Conservation (phyloP, 2,888 invertebrate genomes). For the Meiosimyza platycephala region DNA sequence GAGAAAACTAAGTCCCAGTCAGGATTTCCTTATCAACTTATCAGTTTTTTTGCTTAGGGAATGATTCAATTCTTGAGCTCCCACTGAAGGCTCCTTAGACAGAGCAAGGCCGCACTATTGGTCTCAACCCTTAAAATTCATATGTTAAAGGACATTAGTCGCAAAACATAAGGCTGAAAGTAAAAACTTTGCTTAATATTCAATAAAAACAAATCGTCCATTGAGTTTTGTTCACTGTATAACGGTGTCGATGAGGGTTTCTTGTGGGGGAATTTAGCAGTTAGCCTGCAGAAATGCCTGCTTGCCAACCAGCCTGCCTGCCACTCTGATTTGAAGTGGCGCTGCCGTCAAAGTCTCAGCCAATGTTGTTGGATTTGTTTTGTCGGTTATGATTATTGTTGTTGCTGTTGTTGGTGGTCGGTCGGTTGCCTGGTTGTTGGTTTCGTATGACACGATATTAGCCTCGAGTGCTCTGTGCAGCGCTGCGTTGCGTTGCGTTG, state of each 20-base stretch:
- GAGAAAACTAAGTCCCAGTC: no score
- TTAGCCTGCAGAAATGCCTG: not conserved
- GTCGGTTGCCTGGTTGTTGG: constrained; percentile 30
- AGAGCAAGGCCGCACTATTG: no score
- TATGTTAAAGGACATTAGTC: no score
- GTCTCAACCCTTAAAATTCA: no score
- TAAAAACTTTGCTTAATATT: no score
- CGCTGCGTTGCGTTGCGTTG: constrained; percentile 31
- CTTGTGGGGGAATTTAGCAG: constrained; percentile 2
- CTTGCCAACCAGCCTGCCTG: constrained; percentile 10
- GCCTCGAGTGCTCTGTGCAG: constrained; percentile 24
- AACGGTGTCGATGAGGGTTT: constrained; percentile 2
- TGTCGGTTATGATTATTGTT: constrained; percentile 6
- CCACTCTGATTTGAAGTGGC: constrained; percentile 9
- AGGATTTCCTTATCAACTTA: no score
- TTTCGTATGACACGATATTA: constrained; percentile 34
- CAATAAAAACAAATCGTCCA: no score
- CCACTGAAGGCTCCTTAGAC: no score
- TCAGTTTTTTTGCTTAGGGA: no score
- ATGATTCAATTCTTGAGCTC: no score
- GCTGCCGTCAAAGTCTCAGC: constrained; percentile 13
- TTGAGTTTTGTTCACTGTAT: no score
- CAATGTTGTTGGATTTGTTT: constrained; percentile 35
- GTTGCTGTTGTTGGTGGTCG: constrained; percentile 34
- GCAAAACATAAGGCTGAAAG: no score